phyloP scores from a whole-genome alignment of 2,888 invertebrate species.

The Molorchus minor region DNA sequence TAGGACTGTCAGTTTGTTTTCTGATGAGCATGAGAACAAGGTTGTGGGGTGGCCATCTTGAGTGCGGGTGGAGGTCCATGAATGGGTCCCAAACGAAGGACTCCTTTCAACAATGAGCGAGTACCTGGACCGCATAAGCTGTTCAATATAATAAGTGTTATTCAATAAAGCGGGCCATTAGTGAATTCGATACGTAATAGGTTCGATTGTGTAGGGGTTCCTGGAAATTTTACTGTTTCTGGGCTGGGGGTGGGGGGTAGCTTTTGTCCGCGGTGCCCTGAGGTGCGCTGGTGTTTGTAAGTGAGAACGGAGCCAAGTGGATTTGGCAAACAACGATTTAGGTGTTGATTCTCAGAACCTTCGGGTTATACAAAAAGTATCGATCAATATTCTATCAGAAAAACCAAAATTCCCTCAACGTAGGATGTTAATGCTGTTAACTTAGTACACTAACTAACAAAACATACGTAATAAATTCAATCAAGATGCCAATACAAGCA shows the following conservation, averaged over 20 bases:
- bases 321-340: too few species aligned
- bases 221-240: conserved; percentile 17
- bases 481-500: too few species aligned
- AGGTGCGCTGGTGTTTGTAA: too few species aligned
- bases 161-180: conserved; percentile 38
- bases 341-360: too few species aligned
- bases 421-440: too few species aligned
- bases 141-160: conserved; percentile 36
- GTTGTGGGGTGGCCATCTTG: conserved; percentile 35
- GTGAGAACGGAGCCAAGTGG: too few species aligned
- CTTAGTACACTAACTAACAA: too few species aligned
- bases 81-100: conserved; percentile 20
- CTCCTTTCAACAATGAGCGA: conserved; percentile 23
- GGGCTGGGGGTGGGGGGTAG: conserved; percentile 12
- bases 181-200: conserved; percentile 39
- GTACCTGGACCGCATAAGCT: conserved; percentile 26
- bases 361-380: too few species aligned
- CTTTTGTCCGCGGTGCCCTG: conserved; percentile 23
- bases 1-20: conserved; percentile 44
- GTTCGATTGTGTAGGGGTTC: conserved; percentile 35
- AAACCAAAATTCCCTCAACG: too few species aligned
- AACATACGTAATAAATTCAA: too few species aligned
- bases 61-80: conserved; percentile 34
- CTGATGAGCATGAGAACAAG: conserved; percentile 48
- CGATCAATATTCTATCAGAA: too few species aligned